Evolutionary conservation across 2,888 invertebrate species (phyloP).

Genomic region (Oxystoma pomonae): DNA sequence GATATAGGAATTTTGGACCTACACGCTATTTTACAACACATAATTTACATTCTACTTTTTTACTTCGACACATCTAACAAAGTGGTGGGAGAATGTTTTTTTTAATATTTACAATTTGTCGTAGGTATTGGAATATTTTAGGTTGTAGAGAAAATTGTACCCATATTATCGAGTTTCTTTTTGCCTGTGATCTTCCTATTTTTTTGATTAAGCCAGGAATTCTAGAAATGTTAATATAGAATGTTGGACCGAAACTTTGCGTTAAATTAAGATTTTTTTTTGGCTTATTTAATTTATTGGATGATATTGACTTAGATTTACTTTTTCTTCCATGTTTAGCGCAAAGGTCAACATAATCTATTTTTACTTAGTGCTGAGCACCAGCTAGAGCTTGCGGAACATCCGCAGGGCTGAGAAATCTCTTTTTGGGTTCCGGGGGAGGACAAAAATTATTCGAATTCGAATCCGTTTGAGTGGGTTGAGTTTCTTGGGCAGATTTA

Average conservation of each 20-base stretch:
- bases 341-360: no score
- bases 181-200: no score
- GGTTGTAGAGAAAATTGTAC: no score
- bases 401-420: constrained; percentile 57
- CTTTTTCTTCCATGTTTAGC: no score
- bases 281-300: no score
- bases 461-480: constrained; percentile 47
- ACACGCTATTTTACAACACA: constrained; percentile 44
- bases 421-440: constrained; percentile 51
- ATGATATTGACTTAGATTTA: no score
- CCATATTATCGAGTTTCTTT: no score
- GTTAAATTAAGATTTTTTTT: no score
- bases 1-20: constrained; percentile 49
- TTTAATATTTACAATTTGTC: neutral
- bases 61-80: neutral
- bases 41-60: constrained; percentile 27
- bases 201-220: no score
- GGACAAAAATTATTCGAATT: constrained; percentile 57
- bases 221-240: no score
- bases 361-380: constrained; percentile 28
- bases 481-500: constrained; percentile 64
- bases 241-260: no score
- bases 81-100: neutral
- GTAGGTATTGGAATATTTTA: no score
- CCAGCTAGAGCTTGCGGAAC: constrained; percentile 52